Percentiles rank a stretch among this genome's conserved stretches.
phyloP scores from a whole-genome alignment of 1,140 invertebrate genomes.

The Drosophila yakuba region DNA sequence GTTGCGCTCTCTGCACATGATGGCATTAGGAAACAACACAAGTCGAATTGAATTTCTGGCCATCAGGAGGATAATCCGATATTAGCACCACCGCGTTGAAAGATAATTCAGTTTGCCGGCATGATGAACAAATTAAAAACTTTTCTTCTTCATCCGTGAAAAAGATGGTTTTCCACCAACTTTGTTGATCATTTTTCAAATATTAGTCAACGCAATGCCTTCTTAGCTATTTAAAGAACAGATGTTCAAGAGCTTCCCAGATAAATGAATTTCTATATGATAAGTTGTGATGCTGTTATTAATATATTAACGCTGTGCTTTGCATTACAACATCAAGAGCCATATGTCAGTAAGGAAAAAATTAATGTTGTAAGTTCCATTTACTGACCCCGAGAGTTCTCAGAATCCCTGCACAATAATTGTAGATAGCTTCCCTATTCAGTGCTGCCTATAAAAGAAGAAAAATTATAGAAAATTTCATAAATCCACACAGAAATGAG shows the following conservation, averaged over 20 bases:
- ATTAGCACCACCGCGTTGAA: slow-evolving; percentile 35
- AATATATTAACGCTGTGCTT: no score
- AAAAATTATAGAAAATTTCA: neutral
- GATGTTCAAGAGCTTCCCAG: slow-evolving; percentile 13
- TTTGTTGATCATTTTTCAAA: slow-evolving; percentile 8
- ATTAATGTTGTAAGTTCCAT: neutral
- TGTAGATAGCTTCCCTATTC: neutral
- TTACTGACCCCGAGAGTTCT: neutral
- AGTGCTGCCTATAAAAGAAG: neutral
- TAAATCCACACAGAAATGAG: neutral
- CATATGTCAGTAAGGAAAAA: no score
- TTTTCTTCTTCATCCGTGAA: slow-evolving; percentile 46
- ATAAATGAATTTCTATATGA: no score
- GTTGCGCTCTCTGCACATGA: slow-evolving; percentile 51
- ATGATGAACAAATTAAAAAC: slow-evolving; percentile 67
- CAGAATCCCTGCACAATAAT: neutral
- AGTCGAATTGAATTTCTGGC: slow-evolving; percentile 9
- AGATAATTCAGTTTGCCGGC: slow-evolving; percentile 59
- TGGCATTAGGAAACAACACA: slow-evolving; percentile 41
- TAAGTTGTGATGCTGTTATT: no score
- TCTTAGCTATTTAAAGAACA: neutral
- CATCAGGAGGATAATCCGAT: slow-evolving; percentile 31
- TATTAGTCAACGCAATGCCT: neutral
- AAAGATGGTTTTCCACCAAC: no score
- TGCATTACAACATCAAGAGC: neutral